Percentiles rank a stretch among this genome's conserved stretches.
Conservation (phyloP, 2,888 invertebrate genomes). For the Strigamia maritima region DNA sequence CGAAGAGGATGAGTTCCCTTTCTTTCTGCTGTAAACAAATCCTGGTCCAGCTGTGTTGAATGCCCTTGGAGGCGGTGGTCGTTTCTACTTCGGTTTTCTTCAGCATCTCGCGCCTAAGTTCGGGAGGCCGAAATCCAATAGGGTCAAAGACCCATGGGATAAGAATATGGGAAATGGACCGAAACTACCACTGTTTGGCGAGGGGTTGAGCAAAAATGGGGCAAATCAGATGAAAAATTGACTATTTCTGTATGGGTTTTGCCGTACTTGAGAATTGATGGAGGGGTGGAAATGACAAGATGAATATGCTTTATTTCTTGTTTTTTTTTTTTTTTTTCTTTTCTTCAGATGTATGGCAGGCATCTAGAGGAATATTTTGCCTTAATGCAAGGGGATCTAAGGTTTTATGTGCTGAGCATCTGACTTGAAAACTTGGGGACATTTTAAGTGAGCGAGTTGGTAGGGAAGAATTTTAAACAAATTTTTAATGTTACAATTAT, state of each 20-base stretch:
- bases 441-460: no score
- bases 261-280: background rate
- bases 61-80: background rate
- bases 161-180: conserved; percentile 31
- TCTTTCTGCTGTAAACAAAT: conserved; percentile 27
- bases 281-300: background rate
- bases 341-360: no score
- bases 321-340: background rate
- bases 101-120: background rate
- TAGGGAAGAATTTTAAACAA: no score
- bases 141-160: conserved; percentile 8
- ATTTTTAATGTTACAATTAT: no score
- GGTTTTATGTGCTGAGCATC: no score
- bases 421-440: no score
- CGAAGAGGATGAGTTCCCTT: conserved; percentile 13
- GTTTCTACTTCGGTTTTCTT: background rate
- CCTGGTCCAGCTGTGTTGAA: conserved; percentile 30
- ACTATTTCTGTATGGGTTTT: background rate
- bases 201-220: background rate
- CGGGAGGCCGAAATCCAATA: conserved; percentile 32
- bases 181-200: background rate
- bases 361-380: no score
- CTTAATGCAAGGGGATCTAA: no score
- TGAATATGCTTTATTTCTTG: background rate
- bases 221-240: background rate